Evolutionary conservation across 2,113 vertebrate species (phyloP).

Genomic region (Symphodus melops): DNA sequence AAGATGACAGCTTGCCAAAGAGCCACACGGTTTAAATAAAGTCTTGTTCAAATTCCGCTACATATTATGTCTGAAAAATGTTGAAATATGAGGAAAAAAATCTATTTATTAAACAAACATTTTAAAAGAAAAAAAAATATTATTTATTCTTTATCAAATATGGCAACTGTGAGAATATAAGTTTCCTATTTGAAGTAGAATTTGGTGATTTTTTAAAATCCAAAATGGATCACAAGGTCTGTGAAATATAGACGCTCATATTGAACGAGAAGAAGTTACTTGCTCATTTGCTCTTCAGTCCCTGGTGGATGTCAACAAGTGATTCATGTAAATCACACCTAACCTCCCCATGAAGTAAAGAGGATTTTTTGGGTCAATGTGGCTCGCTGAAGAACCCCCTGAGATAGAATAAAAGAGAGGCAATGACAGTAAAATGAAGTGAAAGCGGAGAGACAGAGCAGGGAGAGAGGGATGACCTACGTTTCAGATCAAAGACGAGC

Average conservation of each 20-base stretch:
- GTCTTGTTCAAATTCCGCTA: conserved; percentile 1
- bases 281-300: neutral
- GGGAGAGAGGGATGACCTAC: conserved; percentile 50
- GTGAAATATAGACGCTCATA: neutral
- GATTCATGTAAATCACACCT: conserved; percentile 39
- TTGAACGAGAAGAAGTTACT: neutral
- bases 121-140: neutral
- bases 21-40: neutral
- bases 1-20: conserved; percentile 1
- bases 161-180: neutral
- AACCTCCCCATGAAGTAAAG: neutral
- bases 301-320: conserved; percentile 1
- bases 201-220: neutral
- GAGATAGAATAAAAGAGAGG: conserved; percentile 7
- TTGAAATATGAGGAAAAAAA: neutral
- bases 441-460: conserved; percentile 11
- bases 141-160: neutral
- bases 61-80: neutral
- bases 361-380: conserved; percentile 24
- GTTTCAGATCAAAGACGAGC: conserved; percentile 82
- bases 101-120: neutral
- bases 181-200: neutral
- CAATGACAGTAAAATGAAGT: conserved; percentile 26
- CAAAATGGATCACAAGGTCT: neutral
- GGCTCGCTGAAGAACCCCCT: conserved; percentile 20